Conservation (phyloP, 1,140 invertebrate species). For the Lanistes nyassanus region DNA sequence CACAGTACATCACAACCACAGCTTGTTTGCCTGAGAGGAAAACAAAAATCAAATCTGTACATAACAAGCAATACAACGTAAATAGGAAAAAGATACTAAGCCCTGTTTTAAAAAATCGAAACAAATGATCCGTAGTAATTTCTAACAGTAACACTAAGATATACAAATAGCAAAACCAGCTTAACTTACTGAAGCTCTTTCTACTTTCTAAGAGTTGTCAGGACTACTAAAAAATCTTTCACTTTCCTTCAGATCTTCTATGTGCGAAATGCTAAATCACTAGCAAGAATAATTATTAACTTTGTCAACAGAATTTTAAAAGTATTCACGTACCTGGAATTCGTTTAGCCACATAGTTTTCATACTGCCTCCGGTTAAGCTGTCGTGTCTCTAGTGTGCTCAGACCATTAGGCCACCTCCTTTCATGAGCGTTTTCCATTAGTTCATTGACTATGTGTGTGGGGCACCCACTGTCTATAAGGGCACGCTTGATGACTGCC, state of each 20-base stretch:
- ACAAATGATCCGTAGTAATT: too few relatives aligned
- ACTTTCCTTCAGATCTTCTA: too few relatives aligned
- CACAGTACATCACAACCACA: slow-evolving; percentile 91
- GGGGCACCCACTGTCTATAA: slow-evolving; percentile 88
- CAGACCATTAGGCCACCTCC: slow-evolving; percentile 91
- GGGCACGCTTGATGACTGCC: slow-evolving; percentile 83
- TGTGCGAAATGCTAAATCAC: too few relatives aligned
- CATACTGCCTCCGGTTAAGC: slow-evolving; percentile 90
- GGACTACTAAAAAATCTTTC: too few relatives aligned
- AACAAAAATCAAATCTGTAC: slow-evolving; percentile 12
- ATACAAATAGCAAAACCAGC: too few relatives aligned
- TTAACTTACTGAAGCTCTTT: too few relatives aligned
- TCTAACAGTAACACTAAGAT: too few relatives aligned
- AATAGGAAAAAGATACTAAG: too few relatives aligned
- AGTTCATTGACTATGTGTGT: slow-evolving; percentile 91
- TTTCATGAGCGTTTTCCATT: slow-evolving; percentile 97
- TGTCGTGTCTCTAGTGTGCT: slow-evolving; percentile 90
- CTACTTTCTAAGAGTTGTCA: too few relatives aligned
- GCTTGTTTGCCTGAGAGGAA: slow-evolving; percentile 83
- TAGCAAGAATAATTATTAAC: too few relatives aligned
- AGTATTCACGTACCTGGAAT: slow-evolving; percentile 76
- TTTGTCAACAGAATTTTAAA: too few relatives aligned
- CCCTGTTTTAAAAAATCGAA: too few relatives aligned
- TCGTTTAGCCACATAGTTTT: slow-evolving; percentile 92
- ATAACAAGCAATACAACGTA: neutral